Percentiles rank a stretch among this genome's conserved stretches.
These are phyloP conservation scores for Scylla paramamosain DNA, from an alignment of 1,140 invertebrate species.

Conservation along the genomic window DNA sequence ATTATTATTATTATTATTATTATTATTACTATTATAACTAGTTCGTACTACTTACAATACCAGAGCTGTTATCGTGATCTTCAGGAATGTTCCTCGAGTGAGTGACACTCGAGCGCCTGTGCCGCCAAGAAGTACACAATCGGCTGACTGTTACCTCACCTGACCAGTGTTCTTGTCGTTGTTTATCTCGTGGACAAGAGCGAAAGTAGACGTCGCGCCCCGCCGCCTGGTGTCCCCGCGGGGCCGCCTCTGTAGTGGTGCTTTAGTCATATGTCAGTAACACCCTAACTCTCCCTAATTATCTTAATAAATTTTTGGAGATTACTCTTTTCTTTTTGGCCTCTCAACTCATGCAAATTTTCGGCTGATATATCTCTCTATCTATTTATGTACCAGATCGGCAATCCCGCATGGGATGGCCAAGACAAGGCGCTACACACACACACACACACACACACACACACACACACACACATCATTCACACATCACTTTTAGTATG, in stretches of 20 bases:
- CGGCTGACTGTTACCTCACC: background rate
- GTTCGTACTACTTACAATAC: background rate
- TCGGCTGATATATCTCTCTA: too few relatives aligned
- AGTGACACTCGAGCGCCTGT: background rate
- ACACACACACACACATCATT: too few relatives aligned
- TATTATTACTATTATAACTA: background rate
- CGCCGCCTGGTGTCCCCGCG: background rate
- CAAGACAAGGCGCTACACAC: too few relatives aligned
- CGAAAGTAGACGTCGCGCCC: background rate
- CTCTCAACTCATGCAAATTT: background rate
- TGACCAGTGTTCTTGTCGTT: background rate
- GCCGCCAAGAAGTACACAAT: background rate
- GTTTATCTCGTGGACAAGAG: background rate
- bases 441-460: too few relatives aligned
- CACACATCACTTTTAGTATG: too few relatives aligned
- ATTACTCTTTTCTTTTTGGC: background rate
- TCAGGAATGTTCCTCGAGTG: background rate
- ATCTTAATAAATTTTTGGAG: constrained; percentile 10
- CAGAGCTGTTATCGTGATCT: background rate
- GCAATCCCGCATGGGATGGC: too few relatives aligned
- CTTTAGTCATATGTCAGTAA: background rate
- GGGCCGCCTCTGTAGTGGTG: background rate
- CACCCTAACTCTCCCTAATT: background rate
- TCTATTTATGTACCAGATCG: too few relatives aligned
- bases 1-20: constrained; percentile 11